Conservation (phyloP, 2,888 invertebrate genomes). For the Chalcosyrphus nemorum region DNA sequence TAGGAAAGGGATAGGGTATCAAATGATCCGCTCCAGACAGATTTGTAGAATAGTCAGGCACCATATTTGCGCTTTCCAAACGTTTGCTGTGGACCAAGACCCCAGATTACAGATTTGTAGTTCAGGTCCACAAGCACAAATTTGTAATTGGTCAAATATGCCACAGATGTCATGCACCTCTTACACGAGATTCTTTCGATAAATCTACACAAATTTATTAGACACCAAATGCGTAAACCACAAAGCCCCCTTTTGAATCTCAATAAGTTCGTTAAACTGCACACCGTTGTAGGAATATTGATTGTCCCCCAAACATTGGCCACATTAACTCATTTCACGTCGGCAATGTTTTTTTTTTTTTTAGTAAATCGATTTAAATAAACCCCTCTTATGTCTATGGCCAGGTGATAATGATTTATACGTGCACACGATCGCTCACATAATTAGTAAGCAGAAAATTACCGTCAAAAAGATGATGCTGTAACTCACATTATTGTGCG, state of each 20-base stretch:
- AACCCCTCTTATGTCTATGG: neutral
- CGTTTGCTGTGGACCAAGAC: too few relatives aligned
- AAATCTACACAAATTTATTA: neutral
- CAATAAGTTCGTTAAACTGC: constrained; percentile 55
- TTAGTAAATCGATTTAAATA: constrained; percentile 16
- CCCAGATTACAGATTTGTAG: too few relatives aligned
- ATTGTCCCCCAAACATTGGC: neutral
- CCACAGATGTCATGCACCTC: neutral
- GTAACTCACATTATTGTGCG: constrained; percentile 46
- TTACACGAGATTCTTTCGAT: neutral
- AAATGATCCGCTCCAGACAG: too few relatives aligned
- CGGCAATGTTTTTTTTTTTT: neutral
- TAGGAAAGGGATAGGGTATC: too few relatives aligned
- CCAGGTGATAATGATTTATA: constrained; percentile 39
- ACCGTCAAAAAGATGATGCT: constrained; percentile 26
- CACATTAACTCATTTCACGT: constrained; percentile 43
- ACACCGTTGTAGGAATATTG: neutral
- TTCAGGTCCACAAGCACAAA: too few relatives aligned
- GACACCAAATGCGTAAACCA: neutral
- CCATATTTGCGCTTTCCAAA: too few relatives aligned
- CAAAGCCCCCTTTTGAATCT: constrained; percentile 22
- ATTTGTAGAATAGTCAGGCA: too few relatives aligned
- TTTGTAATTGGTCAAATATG: too few relatives aligned
- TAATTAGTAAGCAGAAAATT: neutral
- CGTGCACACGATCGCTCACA: constrained; percentile 40